Base-by-base conservation (phyloP, 2,888 invertebrate genomes). In the Ectobius pallidus region DNA sequence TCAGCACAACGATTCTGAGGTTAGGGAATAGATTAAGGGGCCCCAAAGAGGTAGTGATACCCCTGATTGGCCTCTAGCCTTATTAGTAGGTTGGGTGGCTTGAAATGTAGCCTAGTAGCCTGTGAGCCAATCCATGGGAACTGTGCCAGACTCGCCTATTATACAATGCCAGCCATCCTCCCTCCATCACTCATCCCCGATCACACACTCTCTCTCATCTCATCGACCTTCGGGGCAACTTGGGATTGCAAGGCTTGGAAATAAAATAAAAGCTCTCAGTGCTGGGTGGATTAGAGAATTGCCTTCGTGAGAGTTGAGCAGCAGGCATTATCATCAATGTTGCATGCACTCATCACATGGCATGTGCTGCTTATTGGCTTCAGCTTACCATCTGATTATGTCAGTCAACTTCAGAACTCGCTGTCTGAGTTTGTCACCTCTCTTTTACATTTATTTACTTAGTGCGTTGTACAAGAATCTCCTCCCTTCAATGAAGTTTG, bases 11-110 rank as follows among this genome's bases (percentile, higher is more conserved):
- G n/a, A n/a, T n/a, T n/a, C n/a, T n/a, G n/a, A n/a, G n/a, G n/a
- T n/a, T n/a, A n/a, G n/a, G n/a, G n/a, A n/a, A n/a, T n/a, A n/a
- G n/a, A n/a, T n/a, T n/a, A n/a, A n/a, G n/a, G n/a, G n/a, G n/a
- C n/a, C n/a, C n/a, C n/a, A n/a, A n/a, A n/a, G n/a, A n/a, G n/a
- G n/a, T n/a, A n/a, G n/a, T 46, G 65, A 65, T 34, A 65, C 65
- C 65, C 65, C 65, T 65, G 65, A 65, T 46, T 65, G 65, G 65
- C 65, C 65, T 65, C 65, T 65, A 65, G 65, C 44, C 46, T 65
- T 65, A 65, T 65, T 65, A 65, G 65, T 65, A 65, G 65, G 65
- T 46, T 30, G 65, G 65, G 30, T 65, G 65, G 65, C 65, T 65
- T 65, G 65, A 65, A 46, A 65, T 65, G 65, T 65, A 65, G 65